Percentiles rank a stretch among this genome's conserved stretches.
phyloP scores from a whole-genome alignment of 2,888 invertebrate species.

The Pediacus dermestoides region DNA sequence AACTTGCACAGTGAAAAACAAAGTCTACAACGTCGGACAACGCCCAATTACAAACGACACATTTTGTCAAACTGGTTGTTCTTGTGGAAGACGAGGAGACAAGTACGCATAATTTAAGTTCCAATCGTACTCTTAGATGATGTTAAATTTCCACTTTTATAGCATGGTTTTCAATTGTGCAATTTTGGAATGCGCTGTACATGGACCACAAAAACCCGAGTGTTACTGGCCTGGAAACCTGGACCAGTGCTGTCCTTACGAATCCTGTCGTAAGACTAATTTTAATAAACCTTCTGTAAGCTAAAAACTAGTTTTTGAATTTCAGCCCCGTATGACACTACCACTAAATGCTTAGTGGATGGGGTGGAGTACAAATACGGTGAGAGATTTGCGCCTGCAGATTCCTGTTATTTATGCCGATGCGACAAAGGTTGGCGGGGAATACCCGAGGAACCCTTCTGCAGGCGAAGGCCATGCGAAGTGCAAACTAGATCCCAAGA shows the following conservation, averaged over 20 bases:
- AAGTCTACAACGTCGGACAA: too few species aligned
- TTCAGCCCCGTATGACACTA: conserved; percentile 23
- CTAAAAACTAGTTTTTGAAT: too few species aligned
- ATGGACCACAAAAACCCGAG: too few species aligned
- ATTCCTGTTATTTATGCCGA: conserved; percentile 50
- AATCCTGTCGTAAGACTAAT: too few species aligned
- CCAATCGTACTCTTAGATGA: too few species aligned
- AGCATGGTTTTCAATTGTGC: conserved; percentile 24
- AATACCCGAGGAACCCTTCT: conserved; percentile 43
- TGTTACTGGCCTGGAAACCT: too few species aligned
- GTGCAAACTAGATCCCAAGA: conserved; percentile 51
- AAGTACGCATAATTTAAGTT: too few species aligned
- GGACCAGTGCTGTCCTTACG: too few species aligned
- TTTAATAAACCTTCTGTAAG: too few species aligned
- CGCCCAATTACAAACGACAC: conserved; percentile 26
- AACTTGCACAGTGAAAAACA: too few species aligned
- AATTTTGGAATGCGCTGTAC: conserved; percentile 29
- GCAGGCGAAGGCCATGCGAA: conserved; percentile 52
- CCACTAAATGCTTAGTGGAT: conserved; percentile 50
- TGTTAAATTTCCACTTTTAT: background rate
- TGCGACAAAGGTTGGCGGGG: conserved; percentile 52
- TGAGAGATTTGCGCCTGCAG: conserved; percentile 49
- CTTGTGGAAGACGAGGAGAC: too few species aligned
- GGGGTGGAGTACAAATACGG: conserved; percentile 51
- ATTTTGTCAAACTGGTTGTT: too few species aligned